These are phyloP conservation scores for Brenthis ino DNA, from an alignment of 2,888 invertebrate species.

Conservation along the genomic window DNA sequence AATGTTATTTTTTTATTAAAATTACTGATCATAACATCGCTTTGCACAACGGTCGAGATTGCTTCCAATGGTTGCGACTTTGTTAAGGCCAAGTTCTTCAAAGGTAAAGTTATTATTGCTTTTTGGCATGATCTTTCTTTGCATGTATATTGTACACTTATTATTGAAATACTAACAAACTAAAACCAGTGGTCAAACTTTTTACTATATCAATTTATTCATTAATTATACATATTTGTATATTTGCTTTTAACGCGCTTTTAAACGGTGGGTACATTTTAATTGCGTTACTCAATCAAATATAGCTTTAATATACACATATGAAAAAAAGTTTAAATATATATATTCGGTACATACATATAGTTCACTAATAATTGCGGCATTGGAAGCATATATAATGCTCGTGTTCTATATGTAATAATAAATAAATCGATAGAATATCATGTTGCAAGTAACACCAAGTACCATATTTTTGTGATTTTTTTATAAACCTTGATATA, in stretches of 20 bases:
- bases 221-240: no score
- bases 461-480: no score
- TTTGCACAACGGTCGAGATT: slow-evolving; percentile 76
- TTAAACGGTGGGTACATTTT: neutral
- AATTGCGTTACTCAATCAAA: neutral
- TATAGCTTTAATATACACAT: neutral
- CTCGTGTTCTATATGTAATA: neutral
- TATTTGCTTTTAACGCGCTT: no score
- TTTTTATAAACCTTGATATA: no score
- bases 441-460: no score
- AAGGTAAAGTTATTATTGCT: slow-evolving; percentile 80
- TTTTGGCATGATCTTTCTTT: slow-evolving; percentile 67
- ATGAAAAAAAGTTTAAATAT: neutral
- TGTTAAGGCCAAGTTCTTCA: slow-evolving; percentile 62
- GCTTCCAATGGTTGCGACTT: slow-evolving; percentile 70
- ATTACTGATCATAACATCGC: slow-evolving; percentile 69
- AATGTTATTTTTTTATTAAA: slow-evolving; percentile 30
- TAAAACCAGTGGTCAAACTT: no score
- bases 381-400: slow-evolving; percentile 32
- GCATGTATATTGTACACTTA: slow-evolving; percentile 35
- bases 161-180: neutral
- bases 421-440: no score
- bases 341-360: neutral
- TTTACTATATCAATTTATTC: no score
- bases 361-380: slow-evolving; percentile 37